Evolutionary conservation across 2,113 vertebrate genomes (phyloP).

Genomic region (Miniopterus natalensis): DNA sequence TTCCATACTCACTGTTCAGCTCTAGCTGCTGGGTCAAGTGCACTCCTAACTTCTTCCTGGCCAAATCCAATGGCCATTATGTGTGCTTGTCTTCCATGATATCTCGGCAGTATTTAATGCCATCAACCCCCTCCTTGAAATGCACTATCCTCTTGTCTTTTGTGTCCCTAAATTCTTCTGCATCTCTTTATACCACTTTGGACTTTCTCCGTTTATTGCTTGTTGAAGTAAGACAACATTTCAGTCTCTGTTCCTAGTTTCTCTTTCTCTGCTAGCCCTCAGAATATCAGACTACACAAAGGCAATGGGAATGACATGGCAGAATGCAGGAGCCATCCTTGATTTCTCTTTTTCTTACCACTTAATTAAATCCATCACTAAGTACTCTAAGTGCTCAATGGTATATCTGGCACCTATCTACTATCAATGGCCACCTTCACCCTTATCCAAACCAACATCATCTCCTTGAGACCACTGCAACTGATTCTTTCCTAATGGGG

Average conservation of each 20-base stretch:
- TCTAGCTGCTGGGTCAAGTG: background rate
- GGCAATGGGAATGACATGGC: background rate
- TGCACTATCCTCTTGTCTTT: background rate
- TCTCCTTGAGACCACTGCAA: background rate
- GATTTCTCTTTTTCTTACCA: background rate
- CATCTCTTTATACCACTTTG: background rate
- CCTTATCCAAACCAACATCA: background rate
- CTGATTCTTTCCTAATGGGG: background rate
- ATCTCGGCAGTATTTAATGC: background rate
- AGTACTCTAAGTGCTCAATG: background rate
- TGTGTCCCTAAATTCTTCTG: background rate
- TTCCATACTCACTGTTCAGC: background rate
- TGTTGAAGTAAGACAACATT: background rate
- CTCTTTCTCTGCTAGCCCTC: background rate
- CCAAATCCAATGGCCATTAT: background rate
- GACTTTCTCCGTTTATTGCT: background rate
- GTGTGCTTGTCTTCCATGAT: background rate
- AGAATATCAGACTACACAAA: background rate
- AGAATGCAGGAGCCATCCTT: background rate
- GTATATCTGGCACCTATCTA: background rate
- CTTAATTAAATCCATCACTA: too few relatives aligned
- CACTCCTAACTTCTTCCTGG: background rate
- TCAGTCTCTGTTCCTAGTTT: background rate
- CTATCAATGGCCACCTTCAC: background rate
- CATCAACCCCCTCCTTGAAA: background rate